phyloP scores from a whole-genome alignment of 2,888 invertebrate genomes.

The Aproaerema taeniolella region DNA sequence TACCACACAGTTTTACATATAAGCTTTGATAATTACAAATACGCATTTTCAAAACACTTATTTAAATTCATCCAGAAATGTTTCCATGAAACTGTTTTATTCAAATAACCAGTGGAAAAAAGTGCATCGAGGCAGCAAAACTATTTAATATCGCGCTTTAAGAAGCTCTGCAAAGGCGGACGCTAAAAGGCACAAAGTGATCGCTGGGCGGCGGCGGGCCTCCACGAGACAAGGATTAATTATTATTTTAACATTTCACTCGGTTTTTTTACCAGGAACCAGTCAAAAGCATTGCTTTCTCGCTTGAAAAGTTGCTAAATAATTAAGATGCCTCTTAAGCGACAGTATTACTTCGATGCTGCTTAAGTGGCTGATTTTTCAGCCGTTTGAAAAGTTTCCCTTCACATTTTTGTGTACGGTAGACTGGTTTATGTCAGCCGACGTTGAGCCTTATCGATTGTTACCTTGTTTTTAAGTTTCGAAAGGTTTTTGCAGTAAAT shows the following conservation, averaged over 20 bases:
- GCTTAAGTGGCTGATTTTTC: slow-evolving; percentile 51
- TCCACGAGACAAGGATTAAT: slow-evolving; percentile 61
- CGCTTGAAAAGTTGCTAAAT: slow-evolving; percentile 72
- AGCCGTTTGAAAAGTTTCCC: slow-evolving; percentile 30
- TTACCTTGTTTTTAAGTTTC: too few species aligned
- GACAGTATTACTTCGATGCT: slow-evolving; percentile 56
- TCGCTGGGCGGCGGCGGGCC: slow-evolving; percentile 20
- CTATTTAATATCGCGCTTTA: slow-evolving; percentile 70
- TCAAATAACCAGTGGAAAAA: too few species aligned
- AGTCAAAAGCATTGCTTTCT: slow-evolving; percentile 72
- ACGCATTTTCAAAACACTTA: too few species aligned
- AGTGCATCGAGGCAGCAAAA: slow-evolving; percentile 58
- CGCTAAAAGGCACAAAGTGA: slow-evolving; percentile 61
- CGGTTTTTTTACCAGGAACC: slow-evolving; percentile 66
- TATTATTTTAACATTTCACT: slow-evolving; percentile 74
- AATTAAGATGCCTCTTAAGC: slow-evolving; percentile 66
- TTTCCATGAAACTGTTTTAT: too few species aligned
- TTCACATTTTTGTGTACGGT: slow-evolving; percentile 25
- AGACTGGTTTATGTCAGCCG: slow-evolving; percentile 16
- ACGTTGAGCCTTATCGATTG: slow-evolving; percentile 19
- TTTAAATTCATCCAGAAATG: too few species aligned
- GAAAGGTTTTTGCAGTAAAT: too few species aligned
- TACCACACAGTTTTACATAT: too few species aligned
- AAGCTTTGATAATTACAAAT: too few species aligned
- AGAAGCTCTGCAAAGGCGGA: slow-evolving; percentile 54